A percentile compares a stretch with the other conserved stretches of the same genome.
Conservation (phyloP, 37 sponge, comb jelly and placozoan species). For the Aplysina aerophoba region DNA sequence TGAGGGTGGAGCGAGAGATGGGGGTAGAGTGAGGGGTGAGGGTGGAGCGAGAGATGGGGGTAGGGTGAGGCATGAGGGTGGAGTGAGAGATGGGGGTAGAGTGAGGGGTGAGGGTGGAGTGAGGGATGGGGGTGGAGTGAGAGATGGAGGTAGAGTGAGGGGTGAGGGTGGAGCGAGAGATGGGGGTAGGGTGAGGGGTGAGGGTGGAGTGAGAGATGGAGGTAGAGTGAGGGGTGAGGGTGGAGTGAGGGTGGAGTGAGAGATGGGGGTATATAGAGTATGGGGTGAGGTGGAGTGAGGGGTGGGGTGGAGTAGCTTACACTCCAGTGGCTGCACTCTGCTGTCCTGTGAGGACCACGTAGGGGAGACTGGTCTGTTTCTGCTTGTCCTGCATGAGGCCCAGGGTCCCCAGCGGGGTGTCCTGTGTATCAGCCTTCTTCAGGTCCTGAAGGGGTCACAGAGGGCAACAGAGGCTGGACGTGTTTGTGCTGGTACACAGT, state of each 20-base stretch:
- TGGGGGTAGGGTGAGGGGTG: neutral
- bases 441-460: conserved; percentile 54
- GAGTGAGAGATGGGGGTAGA: neutral
- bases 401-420: conserved; percentile 94
- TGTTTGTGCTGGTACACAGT: too few species aligned
- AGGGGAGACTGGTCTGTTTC: conserved; percentile 78
- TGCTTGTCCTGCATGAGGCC: conserved; percentile 82
- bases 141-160: neutral
- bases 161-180: neutral
- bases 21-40: neutral
- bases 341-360: conserved; percentile 88
- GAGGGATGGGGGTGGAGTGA: neutral
- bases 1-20: too few species aligned
- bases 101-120: neutral
- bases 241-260: neutral
- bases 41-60: too few species aligned
- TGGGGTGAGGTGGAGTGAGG: neutral
- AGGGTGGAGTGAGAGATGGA: too few species aligned
- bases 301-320: neutral
- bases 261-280: too few species aligned
- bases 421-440: conserved; percentile 77
- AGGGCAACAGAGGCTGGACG: too few species aligned
- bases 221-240: too few species aligned
- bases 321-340: conserved; percentile 13
- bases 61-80: too few species aligned